Percentiles rank a stretch among this genome's conserved stretches.
Conservation (phyloP, 2,888 invertebrate genomes). For the Cantharis rufa region DNA sequence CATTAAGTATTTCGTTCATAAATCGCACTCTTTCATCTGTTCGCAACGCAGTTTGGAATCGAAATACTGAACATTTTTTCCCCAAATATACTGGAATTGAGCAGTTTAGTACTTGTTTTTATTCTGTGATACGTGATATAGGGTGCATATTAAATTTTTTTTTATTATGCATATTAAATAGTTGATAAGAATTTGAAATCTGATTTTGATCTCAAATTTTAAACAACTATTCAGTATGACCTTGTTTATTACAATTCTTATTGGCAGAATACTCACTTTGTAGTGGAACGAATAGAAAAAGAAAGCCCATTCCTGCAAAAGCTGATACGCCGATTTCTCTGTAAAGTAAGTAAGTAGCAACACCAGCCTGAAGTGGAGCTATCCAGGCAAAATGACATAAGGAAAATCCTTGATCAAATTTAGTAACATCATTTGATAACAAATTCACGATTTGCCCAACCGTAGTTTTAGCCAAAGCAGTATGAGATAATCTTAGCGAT, state of each 20-base stretch:
- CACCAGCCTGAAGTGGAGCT: constrained; percentile 65
- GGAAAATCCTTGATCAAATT: constrained; percentile 86
- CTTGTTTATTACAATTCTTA: too few species aligned
- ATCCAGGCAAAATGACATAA: constrained; percentile 85
- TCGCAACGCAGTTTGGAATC: constrained; percentile 61
- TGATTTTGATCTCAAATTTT: too few species aligned
- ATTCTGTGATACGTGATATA: too few species aligned
- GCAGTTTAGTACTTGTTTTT: neutral
- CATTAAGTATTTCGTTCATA: constrained; percentile 75
- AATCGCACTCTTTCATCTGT: constrained; percentile 70
- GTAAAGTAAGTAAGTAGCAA: constrained; percentile 62
- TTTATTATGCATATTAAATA: too few species aligned
- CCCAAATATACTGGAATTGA: constrained; percentile 47
- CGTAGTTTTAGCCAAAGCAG: constrained; percentile 66
- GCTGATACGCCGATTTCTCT: constrained; percentile 54
- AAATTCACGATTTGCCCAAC: constrained; percentile 57
- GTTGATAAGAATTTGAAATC: too few species aligned
- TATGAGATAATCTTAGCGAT: constrained; percentile 53
- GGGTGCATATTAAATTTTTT: too few species aligned
- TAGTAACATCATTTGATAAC: constrained; percentile 70
- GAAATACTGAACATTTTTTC: constrained; percentile 49
- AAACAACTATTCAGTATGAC: too few species aligned
- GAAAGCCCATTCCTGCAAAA: constrained; percentile 55
- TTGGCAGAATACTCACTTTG: constrained; percentile 47
- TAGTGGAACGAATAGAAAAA: constrained; percentile 52